phyloP scores from a whole-genome alignment of 1,140 invertebrate species.

The Microplitis mediator region DNA sequence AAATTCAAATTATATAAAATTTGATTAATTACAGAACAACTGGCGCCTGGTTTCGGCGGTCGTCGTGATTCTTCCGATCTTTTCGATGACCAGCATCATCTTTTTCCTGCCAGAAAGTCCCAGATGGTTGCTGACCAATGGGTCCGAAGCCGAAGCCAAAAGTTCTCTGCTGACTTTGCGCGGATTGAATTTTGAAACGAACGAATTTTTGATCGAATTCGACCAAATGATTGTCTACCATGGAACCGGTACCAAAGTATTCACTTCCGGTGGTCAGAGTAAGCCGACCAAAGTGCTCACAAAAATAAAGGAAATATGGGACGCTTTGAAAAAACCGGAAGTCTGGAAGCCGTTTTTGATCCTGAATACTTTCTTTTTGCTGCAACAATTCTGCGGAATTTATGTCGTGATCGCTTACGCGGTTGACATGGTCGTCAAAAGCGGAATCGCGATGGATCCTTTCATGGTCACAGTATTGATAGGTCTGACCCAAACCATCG shows the following conservation, averaged over 20 bases:
- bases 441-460: conserved; percentile 61
- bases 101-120: conserved; percentile 71
- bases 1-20: not conserved
- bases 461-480: conserved; percentile 61
- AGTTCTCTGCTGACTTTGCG: conserved; percentile 58
- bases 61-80: conserved; percentile 63
- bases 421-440: conserved; percentile 64
- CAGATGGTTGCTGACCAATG: conserved; percentile 66
- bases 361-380: conserved; percentile 69
- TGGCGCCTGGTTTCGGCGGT: conserved; percentile 66
- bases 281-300: conserved; percentile 49
- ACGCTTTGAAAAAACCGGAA: conserved; percentile 48
- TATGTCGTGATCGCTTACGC: conserved; percentile 76
- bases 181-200: conserved; percentile 54
- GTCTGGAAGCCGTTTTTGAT: conserved; percentile 70
- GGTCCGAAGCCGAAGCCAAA: conserved; percentile 59
- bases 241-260: conserved; percentile 43
- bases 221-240: conserved; percentile 74
- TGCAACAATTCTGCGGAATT: conserved; percentile 76
- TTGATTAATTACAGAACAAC: conserved; percentile 50
- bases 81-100: conserved; percentile 59
- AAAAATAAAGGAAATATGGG: conserved; percentile 38
- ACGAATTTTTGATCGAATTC: conserved; percentile 76
- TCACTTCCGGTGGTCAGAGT: not conserved
- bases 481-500: conserved; percentile 60